Evolutionary conservation across 2,888 invertebrate species (phyloP), one percentile per base, ranked within the genome.

Genomic region (Synergus gifuensis): DNA sequence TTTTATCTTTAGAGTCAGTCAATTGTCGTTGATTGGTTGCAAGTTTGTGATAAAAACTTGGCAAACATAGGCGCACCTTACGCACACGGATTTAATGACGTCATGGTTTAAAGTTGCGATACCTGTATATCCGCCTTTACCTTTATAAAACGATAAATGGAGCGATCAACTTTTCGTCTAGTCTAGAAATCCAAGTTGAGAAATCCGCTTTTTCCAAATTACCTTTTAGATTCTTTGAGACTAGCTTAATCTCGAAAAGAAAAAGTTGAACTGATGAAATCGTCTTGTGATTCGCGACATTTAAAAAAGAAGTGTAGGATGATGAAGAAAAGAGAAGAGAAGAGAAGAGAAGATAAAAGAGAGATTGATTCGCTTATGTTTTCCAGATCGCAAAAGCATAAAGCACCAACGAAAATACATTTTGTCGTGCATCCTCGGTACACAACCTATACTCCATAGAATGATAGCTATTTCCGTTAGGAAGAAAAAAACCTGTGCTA

Each of bases 391-490:
- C 49, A 63, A 76, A 79, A 76, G 76, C 66, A 79, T 76, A 80
- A 77, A 64, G 67, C 77, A 66, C 69, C 69, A 80, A 85, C 88
- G 86, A 89, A 89, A 89, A 88, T 89, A 88, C 86, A 88, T 89
- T 88, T 88, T 88, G 86, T 87, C 86, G 87, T 84, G 85, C 86
- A 87, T 86, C 83, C 83, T 81, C 82, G 82, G 84, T 83, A 84
- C 83, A 76, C 81, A 86, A 86, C 86, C 86, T 85, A 85, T 85
- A 85, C 84, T 84, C 86, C 89, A 88, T 88, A 90, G 90, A 90
- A 90, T 88, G 89, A 89, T 90, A 87, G 90, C 90, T 91, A 91
- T 91, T 90, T 90, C 90, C 90, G 90, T 90, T 89, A 83, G 85
- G 81, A 83, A 84, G 85, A 83, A 83, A 81, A 83, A 86, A 83